Evolutionary conservation across 1,140 invertebrate genomes (phyloP), one percentile per base, ranked within the genome.

Genomic region (Stegodyphus dumicola): DNA sequence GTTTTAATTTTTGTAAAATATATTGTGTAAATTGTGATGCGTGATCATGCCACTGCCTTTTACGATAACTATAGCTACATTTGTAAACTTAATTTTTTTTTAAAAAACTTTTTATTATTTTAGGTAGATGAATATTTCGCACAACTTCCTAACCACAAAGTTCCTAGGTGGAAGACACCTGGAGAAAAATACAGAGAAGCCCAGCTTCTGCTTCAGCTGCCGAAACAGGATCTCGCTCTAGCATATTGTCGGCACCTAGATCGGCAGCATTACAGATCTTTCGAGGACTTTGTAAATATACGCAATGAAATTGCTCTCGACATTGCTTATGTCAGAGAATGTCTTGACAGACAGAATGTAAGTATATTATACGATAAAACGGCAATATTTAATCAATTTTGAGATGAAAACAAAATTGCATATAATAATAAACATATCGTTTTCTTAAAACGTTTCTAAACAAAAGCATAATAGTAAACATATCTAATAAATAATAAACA

Each of bases 271-370:
- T 93, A 93, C 89, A 93, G 93, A 69, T 94, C 94, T 87, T 97
- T 95, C 89, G 94, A 95, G 90, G 96, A 98, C 90, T 98, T 98
- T 91, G 94, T 98, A 86, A 94, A 95, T 48, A 95, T 95, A 56
- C 92, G 97, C 53, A 98, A 98, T 90, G 96, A 98, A 92, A 95
- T 99, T 87, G 96, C 97, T 13, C 92, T 99, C 88, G 98, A 99
- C 90, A 96, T 99, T 89, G 98, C 95, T 90, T 93, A 93, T 88
- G 94, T 94, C 6, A 93, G 93, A 88, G 92, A 93, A 88, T 89
- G 92, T 76, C 86, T 90, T 77, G 91, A 91, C 84, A 89, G 89
- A 86, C 88, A 89, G 64, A 87, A 90, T 85, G 93, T 93, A 89
- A 90, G 92, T 91, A 49, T 53, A 80, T 73, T 74, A n/a, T n/a